These are phyloP conservation scores for Patagioenas fasciata DNA, from an alignment of 2,113 vertebrate genomes.

Conservation along the genomic window DNA sequence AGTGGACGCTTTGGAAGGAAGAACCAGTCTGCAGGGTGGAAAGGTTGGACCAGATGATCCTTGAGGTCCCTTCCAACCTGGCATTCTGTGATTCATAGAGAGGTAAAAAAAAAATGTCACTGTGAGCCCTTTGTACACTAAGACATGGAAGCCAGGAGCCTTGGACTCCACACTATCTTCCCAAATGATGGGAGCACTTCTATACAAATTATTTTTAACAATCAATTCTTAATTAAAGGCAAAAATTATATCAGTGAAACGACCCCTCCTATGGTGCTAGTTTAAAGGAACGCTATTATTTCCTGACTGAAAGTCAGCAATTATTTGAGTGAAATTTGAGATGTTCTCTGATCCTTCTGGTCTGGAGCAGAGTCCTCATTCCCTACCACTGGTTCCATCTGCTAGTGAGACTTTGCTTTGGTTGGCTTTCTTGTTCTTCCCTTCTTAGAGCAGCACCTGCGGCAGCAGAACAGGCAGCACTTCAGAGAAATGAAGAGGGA, in stretches of 20 bases:
- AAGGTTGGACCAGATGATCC: too few species aligned
- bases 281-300: not conserved
- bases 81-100: not conserved
- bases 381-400: not conserved
- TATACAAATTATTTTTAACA: not conserved
- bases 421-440: slow-evolving; percentile 39
- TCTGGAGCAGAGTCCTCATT: not conserved
- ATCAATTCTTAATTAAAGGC: not conserved
- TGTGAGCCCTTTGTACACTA: not conserved
- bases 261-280: rapidly evolving
- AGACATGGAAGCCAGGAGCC: not conserved
- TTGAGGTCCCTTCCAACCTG: too few species aligned
- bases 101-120: too few species aligned
- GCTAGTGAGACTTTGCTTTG: slow-evolving; percentile 74
- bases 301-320: not conserved
- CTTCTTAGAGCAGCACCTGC: slow-evolving; percentile 68
- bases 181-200: not conserved
- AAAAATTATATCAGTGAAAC: not conserved
- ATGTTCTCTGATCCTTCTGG: not conserved
- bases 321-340: not conserved
- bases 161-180: not conserved
- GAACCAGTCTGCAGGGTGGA: too few species aligned
- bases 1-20: too few species aligned
- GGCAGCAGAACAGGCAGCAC: slow-evolving; percentile 73
- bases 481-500: slow-evolving; percentile 71